A percentile compares a stretch with the other conserved stretches of the same genome.
Conservation (phyloP, 2,797 vertebrate genomes). For the Micrastur ruficollis region DNA sequence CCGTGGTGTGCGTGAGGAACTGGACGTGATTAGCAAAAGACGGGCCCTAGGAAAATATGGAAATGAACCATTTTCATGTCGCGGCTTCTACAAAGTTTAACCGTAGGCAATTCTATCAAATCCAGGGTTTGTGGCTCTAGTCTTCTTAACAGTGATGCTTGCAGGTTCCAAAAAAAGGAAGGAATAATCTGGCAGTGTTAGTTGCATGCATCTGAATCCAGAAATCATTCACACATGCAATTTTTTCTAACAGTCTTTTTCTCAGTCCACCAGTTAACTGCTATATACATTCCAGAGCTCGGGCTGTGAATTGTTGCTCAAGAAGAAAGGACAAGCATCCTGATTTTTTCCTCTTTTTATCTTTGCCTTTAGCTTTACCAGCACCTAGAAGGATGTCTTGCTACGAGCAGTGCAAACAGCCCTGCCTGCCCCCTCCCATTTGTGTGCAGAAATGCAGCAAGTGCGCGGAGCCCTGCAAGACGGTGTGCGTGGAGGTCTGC, state of each 20-base stretch:
- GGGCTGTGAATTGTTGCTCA: accelerated
- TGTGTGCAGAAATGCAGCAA: neutral
- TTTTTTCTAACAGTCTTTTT: neutral
- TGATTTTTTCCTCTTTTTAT: neutral
- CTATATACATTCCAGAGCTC: neutral
- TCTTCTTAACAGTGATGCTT: neutral
- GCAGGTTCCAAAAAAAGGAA: neutral
- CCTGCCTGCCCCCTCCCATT: constrained; percentile 29
- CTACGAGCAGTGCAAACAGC: constrained; percentile 62
- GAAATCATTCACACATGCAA: accelerated
- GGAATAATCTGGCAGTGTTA: neutral
- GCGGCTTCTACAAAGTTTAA: accelerated
- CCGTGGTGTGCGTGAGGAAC: neutral
- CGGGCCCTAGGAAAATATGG: neutral
- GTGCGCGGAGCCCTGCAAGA: neutral
- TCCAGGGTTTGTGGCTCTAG: neutral
- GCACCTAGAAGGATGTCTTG: neutral
- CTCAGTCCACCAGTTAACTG: neutral
- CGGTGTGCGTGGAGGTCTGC: neutral
- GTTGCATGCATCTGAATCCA: neutral
- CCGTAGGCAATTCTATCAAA: neutral
- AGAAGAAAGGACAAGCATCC: accelerated
- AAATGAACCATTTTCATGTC: neutral
- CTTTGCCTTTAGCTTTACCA: neutral
- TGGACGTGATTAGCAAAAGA: neutral